Evolutionary conservation across 1,140 invertebrate genomes (phyloP), one percentile per base, ranked within the genome.

Genomic region (Brachionus koreanus): DNA sequence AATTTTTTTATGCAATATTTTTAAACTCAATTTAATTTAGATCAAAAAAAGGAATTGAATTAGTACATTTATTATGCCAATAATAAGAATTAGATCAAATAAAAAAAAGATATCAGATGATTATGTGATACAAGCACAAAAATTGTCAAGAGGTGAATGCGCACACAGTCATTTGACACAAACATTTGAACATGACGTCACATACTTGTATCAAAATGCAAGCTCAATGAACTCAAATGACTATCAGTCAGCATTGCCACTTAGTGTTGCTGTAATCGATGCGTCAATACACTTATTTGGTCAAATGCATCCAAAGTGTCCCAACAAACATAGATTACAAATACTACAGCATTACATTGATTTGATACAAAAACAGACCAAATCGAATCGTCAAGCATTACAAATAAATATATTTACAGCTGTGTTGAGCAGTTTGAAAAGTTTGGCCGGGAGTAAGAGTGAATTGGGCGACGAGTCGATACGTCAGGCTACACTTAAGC

Each of bases 351-450:
- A 99, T 87, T 99, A 99, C 86, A 91, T 91, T 42, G 96, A 98
- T 85, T 97, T 95, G 86, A 95, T 98, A 72, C 92, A 79, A 83
- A 87, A 93, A 84, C 94, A 95, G 83, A 84, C 77, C 77, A 42
- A 61, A 39, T 94, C 95, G 0, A 97, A 97, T 87, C 94, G 96
- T 87, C 95, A 98, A 87, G 96, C 96, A 2, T 93, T 98, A 23
- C 95, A 98, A 87, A 94, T 97, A 88, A 99, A 99, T 88, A 93
- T 98, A 65, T 97, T 98, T 86, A 95, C 96, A 13, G 95, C 96
- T 6, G 88, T 98, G 3, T 88, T 98, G 23, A 93, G 93, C 85
- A 94, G 95, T 6, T 88, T 98, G 39, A 95, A 96, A 87, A 87
- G 93, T 25, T 88, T 97, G 2, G 93, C 94, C 4, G 95, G 97